phyloP scores from a whole-genome alignment of 2,113 vertebrate genomes.

The Eulemur macaco region DNA sequence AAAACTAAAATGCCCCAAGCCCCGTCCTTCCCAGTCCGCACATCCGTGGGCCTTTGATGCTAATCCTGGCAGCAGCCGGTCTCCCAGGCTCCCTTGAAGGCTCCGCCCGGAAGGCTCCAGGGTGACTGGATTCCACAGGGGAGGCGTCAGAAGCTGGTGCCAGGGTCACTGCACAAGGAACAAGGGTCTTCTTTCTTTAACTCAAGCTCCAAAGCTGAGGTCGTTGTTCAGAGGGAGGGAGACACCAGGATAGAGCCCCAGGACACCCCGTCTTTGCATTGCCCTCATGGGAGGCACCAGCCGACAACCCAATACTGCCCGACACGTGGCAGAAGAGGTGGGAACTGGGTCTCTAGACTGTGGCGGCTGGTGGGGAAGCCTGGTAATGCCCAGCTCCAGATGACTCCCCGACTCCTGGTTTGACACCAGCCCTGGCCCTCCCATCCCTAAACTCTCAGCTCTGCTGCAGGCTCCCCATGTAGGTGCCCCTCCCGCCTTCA shows the following conservation, averaged over 20 bases:
- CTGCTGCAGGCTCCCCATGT: neutral
- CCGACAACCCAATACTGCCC: no score
- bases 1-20: neutral
- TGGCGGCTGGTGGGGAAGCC: neutral
- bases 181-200: neutral
- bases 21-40: fast-evolving
- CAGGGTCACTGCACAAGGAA: neutral
- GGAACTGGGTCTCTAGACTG: fast-evolving
- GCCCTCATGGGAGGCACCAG: neutral
- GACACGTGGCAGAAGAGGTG: neutral
- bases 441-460: neutral
- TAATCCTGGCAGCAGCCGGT: neutral
- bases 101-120: neutral
- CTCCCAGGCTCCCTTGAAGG: neutral
- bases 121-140: no score
- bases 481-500: no score
- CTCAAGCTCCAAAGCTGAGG: neutral
- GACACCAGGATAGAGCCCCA: neutral
- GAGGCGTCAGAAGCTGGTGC: neutral
- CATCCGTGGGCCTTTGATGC: neutral
- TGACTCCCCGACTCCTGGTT: neutral
- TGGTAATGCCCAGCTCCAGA: neutral
- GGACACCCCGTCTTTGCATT: fast-evolving
- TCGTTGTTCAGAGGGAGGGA: neutral
- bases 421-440: neutral